These are phyloP conservation scores for Anolis sagrei DNA, from an alignment of 2,113 vertebrate species.

Conservation along the genomic window DNA sequence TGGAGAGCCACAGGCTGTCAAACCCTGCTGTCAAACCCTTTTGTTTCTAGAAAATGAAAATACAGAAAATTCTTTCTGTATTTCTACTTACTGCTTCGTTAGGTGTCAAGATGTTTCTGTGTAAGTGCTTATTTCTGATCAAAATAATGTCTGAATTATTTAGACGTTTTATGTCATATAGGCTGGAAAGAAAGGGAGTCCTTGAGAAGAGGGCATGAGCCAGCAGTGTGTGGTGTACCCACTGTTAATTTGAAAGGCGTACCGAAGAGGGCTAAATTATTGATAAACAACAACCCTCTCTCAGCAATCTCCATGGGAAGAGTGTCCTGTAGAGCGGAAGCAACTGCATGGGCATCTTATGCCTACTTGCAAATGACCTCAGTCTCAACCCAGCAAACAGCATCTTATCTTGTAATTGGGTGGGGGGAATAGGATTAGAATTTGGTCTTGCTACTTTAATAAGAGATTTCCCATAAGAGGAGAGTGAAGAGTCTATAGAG, in stretches of 20 bases:
- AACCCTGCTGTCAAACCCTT: too few species aligned
- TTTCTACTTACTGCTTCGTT: not conserved
- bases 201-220: fast-evolving
- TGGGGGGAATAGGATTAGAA: fast-evolving
- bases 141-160: not conserved
- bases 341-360: fast-evolving
- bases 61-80: not conserved
- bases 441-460: not conserved
- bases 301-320: fast-evolving
- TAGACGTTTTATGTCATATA: not conserved
- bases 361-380: fast-evolving
- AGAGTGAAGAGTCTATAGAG: not conserved
- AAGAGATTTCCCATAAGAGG: not conserved
- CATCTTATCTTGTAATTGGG: fast-evolving
- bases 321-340: not conserved
- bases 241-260: not conserved
- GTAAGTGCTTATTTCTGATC: not conserved
- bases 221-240: too few species aligned
- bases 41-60: too few species aligned
- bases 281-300: not conserved
- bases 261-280: not conserved
- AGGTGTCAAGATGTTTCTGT: not conserved
- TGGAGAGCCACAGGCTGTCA: not conserved
- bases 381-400: not conserved
- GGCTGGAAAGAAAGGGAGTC: not conserved